phyloP scores from a whole-genome alignment of 2,888 invertebrate genomes.

The Catocala fraxini region DNA sequence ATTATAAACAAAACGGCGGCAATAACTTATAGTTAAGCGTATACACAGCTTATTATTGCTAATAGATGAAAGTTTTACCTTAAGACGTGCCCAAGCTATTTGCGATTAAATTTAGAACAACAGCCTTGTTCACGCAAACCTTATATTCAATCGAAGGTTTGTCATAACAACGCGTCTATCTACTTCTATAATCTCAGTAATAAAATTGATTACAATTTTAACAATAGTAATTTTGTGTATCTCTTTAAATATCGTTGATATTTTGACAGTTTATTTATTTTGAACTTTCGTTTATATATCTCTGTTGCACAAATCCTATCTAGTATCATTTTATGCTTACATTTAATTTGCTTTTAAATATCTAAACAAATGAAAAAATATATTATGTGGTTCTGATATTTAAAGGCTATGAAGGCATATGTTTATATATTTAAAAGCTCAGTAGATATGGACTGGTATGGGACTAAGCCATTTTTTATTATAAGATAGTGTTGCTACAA shows the following conservation, averaged over 20 bases:
- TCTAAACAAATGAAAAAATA: slow-evolving; percentile 31
- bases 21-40: slow-evolving; percentile 42
- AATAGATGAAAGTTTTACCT: slow-evolving; percentile 27
- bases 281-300: slow-evolving; percentile 28
- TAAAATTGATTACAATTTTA: slow-evolving; percentile 17
- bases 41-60: slow-evolving; percentile 47
- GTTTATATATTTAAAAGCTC: slow-evolving; percentile 44
- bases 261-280: slow-evolving; percentile 14
- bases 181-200: slow-evolving; percentile 30
- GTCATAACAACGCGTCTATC: slow-evolving; percentile 26
- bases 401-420: slow-evolving; percentile 15
- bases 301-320: slow-evolving; percentile 29
- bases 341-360: slow-evolving; percentile 38
- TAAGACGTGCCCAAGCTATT: slow-evolving; percentile 37
- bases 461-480: slow-evolving; percentile 13
- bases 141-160: slow-evolving; percentile 30
- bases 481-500: slow-evolving; percentile 5
- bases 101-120: slow-evolving; percentile 18
- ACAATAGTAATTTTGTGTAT: slow-evolving; percentile 13
- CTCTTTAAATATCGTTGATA: slow-evolving; percentile 21
- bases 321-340: slow-evolving; percentile 24
- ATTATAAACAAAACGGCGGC: slow-evolving; percentile 21
- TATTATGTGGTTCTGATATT: slow-evolving; percentile 7
- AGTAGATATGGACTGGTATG: slow-evolving; percentile 39
- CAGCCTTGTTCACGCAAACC: slow-evolving; percentile 34